A percentile compares a stretch with the other conserved stretches of the same genome.
Conservation (phyloP, 2,888 invertebrate species). For the Stratiomys singularior region DNA sequence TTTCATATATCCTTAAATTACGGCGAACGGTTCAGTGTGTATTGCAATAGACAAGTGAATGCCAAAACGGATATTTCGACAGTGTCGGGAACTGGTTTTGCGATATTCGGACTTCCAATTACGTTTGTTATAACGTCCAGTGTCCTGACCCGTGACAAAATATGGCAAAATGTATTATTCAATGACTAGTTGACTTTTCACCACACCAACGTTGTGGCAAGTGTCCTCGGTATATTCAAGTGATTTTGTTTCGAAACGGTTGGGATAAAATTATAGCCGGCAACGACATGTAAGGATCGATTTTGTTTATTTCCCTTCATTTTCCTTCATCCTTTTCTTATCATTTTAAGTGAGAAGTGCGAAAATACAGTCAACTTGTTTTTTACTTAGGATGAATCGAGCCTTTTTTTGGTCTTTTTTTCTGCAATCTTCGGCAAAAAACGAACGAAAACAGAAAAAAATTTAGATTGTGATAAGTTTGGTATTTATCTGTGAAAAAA, state of each 20-base stretch:
- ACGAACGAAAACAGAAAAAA: no score
- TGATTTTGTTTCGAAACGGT: slow-evolving; percentile 3
- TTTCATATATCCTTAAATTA: no score
- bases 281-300: slow-evolving; percentile 2
- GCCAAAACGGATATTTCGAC: neutral
- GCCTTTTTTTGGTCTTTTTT: no score
- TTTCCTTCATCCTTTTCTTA: no score
- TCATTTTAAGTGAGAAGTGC: no score
- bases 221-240: neutral
- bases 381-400: no score
- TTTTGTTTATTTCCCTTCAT: no score
- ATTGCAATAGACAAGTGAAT: neutral
- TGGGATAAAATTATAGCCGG: slow-evolving; percentile 21
- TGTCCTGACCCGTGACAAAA: neutral
- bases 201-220: neutral
- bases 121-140: neutral
- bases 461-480: no score
- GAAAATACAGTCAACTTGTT: no score
- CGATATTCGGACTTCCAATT: neutral
- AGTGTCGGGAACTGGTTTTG: neutral
- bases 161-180: slow-evolving; percentile 30
- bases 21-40: neutral
- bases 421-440: no score
- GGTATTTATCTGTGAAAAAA: no score
- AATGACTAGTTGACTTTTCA: slow-evolving; percentile 20